Base-by-base conservation (phyloP, 37 sponge, comb jelly and placozoan genomes). In the Theonella swinhoei region DNA sequence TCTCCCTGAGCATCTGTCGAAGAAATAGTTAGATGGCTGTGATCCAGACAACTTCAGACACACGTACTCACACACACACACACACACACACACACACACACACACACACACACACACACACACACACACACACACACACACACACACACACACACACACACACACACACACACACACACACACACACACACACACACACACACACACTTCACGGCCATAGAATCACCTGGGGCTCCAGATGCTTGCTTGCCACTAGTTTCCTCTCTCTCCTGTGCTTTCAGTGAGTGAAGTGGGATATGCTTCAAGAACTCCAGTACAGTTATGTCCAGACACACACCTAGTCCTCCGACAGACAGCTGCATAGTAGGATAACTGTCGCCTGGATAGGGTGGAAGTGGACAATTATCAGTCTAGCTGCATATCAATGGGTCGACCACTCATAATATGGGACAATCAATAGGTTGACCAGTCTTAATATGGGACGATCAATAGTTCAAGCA, bases 21-120 rank as follows among this genome's bases (percentile, higher is more conserved):
- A n/a, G n/a, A n/a, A n/a, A n/a, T n/a, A n/a, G n/a, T n/a, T n/a
- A n/a, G n/a, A n/a, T n/a, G n/a, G n/a, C n/a, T n/a, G n/a, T n/a
- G n/a, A n/a, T n/a, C n/a, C n/a, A n/a, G n/a, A n/a, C n/a, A n/a
- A n/a, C n/a, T n/a, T n/a, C 42, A 80, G 7, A 36, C 69, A 80
- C 28, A 61, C 42, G 64, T 47, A 83, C 68, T 25, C 63, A 72
- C 83, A 83, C 75, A 83, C 43, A 80, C 47, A 39, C 70, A 68
- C 31, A 67, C 70, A 67, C 54, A 39, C 81, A 80, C 70, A 67
- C 54, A 80, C 70, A 80, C 47, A 41, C 67, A 36, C 37, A 36
- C 70, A 67, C 2, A 1, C 72, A 43, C 72, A 38, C 69, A 42
- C 2, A 41, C 82, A 31, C 58, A 9, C 39, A 4, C 68, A 31